Conservation (phyloP, 2,113 vertebrate species). For the Philantomba maxwellii region DNA sequence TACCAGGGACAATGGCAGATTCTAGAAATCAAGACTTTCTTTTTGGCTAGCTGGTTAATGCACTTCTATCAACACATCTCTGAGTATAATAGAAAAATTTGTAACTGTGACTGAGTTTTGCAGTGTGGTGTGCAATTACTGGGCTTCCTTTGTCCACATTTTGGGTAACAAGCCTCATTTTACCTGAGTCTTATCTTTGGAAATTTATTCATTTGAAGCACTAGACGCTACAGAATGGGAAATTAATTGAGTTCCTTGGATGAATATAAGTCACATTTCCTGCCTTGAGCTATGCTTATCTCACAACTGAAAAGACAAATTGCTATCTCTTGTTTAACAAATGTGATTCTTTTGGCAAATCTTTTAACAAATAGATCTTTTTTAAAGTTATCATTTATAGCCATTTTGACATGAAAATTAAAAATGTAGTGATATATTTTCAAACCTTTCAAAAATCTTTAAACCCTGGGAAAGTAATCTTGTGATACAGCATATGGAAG, state of each 20-base stretch:
- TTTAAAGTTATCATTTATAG: neutral
- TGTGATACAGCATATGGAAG: neutral
- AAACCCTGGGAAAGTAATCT: neutral
- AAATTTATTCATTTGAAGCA: neutral
- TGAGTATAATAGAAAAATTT: neutral
- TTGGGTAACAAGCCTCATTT: neutral
- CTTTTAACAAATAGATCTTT: neutral
- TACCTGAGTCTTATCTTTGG: neutral
- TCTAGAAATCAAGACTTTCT: neutral
- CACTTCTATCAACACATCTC: neutral
- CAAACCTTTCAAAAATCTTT: neutral
- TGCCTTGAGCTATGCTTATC: neutral
- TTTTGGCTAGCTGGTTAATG: neutral
- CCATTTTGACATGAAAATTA: conserved; percentile 13
- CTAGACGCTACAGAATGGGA: neutral
- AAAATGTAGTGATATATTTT: neutral
- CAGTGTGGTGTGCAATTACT: neutral
- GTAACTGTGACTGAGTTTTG: neutral
- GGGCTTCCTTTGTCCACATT: neutral
- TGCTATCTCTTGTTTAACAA: neutral
- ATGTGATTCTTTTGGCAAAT: neutral
- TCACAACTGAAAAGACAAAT: neutral
- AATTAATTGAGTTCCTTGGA: neutral
- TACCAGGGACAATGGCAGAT: neutral
- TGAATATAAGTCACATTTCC: neutral